phyloP scores from a whole-genome alignment of 92 coral and sea anemone genomes.

The Bergia puertoricense region DNA sequence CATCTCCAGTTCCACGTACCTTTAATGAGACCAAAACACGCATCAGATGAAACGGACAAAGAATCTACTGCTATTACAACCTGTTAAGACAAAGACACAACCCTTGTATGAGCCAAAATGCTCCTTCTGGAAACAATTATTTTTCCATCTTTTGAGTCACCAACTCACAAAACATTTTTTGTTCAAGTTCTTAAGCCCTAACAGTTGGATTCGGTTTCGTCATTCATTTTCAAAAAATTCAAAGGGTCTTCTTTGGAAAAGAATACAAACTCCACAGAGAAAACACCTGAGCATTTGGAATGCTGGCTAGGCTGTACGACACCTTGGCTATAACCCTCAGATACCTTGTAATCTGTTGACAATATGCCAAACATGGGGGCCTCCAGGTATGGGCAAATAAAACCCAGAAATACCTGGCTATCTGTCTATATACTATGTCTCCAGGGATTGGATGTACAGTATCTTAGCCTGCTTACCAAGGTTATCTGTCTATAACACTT shows the following conservation, averaged over 20 bases:
- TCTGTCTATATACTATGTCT: conserved; percentile 43
- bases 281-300: not conserved
- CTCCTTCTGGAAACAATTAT: not conserved
- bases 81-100: conserved; percentile 30
- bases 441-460: not conserved
- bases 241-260: no score
- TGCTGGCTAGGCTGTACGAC: no score
- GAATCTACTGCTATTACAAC: conserved; percentile 97
- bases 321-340: no score
- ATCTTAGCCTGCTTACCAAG: not conserved
- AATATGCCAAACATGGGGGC: no score
- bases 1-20: conserved; percentile 52
- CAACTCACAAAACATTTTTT: not conserved
- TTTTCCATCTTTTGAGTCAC: not conserved
- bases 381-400: no score
- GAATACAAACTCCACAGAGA: not conserved
- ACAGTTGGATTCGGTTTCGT: not conserved
- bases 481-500: not conserved
- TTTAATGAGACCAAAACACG: conserved; percentile 85
- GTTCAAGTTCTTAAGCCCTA: not conserved
- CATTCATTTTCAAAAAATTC: no score
- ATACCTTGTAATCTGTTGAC: no score
- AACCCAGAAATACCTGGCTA: conserved; percentile 67
- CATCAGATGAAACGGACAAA: conserved; percentile 75
- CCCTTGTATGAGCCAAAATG: no score